phyloP scores from a whole-genome alignment of 2,797 vertebrate species.

The Adrianichthys oophorus region DNA sequence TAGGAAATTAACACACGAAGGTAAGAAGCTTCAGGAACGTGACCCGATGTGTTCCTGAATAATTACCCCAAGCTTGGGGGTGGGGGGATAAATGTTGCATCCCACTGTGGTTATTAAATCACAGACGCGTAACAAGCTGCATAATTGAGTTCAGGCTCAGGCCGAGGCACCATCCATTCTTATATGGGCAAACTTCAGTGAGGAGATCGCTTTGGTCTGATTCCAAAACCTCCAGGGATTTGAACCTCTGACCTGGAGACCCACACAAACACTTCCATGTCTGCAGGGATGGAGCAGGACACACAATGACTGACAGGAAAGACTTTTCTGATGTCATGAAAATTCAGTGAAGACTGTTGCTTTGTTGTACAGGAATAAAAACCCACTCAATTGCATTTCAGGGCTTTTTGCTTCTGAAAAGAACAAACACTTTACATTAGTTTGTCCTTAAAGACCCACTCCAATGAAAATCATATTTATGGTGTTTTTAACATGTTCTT shows the following conservation, averaged over 20 bases:
- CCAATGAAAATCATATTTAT: too few species aligned
- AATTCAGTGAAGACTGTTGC: constrained; percentile 2
- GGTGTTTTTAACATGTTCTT: too few species aligned
- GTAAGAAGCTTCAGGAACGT: background rate
- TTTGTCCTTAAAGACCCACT: too few species aligned
- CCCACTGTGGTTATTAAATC: constrained; percentile 54
- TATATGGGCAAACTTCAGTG: constrained; percentile 40
- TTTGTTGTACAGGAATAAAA: too few species aligned
- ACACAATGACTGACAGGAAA: background rate
- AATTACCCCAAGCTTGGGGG: constrained; percentile 18
- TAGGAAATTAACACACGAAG: constrained; percentile 4
- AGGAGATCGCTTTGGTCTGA: constrained; percentile 44
- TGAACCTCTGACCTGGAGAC: constrained; percentile 33
- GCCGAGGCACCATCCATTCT: constrained; percentile 18
- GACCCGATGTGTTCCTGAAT: constrained; percentile 9
- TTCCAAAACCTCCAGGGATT: constrained; percentile 39
- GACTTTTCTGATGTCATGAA: constrained; percentile 16
- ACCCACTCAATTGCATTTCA: too few species aligned
- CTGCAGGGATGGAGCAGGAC: constrained; percentile 14
- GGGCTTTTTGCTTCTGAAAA: too few species aligned
- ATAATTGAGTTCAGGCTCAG: constrained; percentile 31
- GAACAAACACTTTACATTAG: too few species aligned
- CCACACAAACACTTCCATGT: constrained; percentile 5
- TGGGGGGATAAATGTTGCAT: constrained; percentile 37
- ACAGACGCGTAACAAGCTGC: constrained; percentile 31